Evolutionary conservation across 2,888 invertebrate species (phyloP), one percentile per base, ranked within the genome.

Genomic region (Terebella lapidaria): DNA sequence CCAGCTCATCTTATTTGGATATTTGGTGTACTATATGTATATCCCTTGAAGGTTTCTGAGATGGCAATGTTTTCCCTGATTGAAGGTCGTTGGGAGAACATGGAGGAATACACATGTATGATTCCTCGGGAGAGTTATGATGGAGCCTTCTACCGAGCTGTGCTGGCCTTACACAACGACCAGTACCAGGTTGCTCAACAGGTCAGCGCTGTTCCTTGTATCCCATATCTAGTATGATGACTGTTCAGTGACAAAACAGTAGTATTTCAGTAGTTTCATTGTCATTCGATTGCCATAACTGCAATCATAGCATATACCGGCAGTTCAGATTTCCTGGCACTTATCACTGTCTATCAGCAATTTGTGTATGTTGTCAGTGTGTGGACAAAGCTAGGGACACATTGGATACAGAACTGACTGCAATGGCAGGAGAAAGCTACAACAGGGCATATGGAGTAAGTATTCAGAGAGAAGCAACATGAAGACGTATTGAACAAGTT

Each of bases 121-220:
- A 89, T 99, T 67, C 94, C 95, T 0, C 87, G 90, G 69, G 94
- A 94, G 67, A 90, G 91, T 0, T 94, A 94, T 74, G 97, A 99
- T 72, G 95, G 96, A 1, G 90, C 94, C 0, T 97, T 96, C 81
- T 94, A 94, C 75, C 84, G 95, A 59, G 95, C 97, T 0, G 93
- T 99, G 2, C 83, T 97, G 58, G 72, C 74, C 24, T 70, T 79
- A 3, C 78, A 79, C 62, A 70, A 70, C 22, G 76, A 77, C 55
- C 64, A 70, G 55, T 78, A 68, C 66, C 70, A 68, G 55, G 61
- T 72, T 26, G 78, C 78, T 18, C 77, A 82, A 62, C 77, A 75
- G 74, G 77, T 80, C 51, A 15, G 3, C n/a, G n/a, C n/a, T n/a
- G 18, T 5, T 30, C 5, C n/a, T n/a, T n/a, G n/a, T n/a, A n/a